These are phyloP conservation scores for Pterostichus niger DNA, from an alignment of 2,888 invertebrate genomes.

Conservation along the genomic window DNA sequence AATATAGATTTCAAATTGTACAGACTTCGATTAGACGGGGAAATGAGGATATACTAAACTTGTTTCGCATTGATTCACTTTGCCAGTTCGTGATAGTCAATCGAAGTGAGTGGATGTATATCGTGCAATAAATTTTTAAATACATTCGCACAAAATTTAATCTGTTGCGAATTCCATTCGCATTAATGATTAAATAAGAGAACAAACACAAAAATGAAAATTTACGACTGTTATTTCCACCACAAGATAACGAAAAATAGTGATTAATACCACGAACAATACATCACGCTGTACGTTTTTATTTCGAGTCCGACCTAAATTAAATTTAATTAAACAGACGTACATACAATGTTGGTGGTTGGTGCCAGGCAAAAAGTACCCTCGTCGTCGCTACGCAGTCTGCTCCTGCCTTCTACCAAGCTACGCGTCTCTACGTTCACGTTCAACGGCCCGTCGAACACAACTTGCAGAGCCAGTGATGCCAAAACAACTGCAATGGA, in stretches of 20 bases:
- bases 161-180: slow-evolving; percentile 41
- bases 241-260: slow-evolving; percentile 59
- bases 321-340: slow-evolving; percentile 66
- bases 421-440: slow-evolving; percentile 46
- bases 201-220: slow-evolving; percentile 56
- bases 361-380: slow-evolving; percentile 44
- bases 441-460: slow-evolving; percentile 57
- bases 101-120: not conserved
- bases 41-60: too few species aligned
- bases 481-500: slow-evolving; percentile 19
- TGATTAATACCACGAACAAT: slow-evolving; percentile 63
- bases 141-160: slow-evolving; percentile 45
- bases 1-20: too few species aligned
- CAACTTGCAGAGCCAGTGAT: not conserved
- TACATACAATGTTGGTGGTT: slow-evolving; percentile 40
- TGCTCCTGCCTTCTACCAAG: not conserved
- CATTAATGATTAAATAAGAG: slow-evolving; percentile 55
- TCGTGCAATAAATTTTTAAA: slow-evolving; percentile 28
- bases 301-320: slow-evolving; percentile 64
- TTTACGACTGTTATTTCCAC: slow-evolving; percentile 63
- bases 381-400: slow-evolving; percentile 10
- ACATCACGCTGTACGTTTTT: slow-evolving; percentile 65
- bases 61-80: too few species aligned
- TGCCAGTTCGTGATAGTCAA: too few species aligned
- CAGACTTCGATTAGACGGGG: too few species aligned